Conservation (phyloP, 2,113 vertebrate genomes). For the Muscicapa adusta region DNA sequence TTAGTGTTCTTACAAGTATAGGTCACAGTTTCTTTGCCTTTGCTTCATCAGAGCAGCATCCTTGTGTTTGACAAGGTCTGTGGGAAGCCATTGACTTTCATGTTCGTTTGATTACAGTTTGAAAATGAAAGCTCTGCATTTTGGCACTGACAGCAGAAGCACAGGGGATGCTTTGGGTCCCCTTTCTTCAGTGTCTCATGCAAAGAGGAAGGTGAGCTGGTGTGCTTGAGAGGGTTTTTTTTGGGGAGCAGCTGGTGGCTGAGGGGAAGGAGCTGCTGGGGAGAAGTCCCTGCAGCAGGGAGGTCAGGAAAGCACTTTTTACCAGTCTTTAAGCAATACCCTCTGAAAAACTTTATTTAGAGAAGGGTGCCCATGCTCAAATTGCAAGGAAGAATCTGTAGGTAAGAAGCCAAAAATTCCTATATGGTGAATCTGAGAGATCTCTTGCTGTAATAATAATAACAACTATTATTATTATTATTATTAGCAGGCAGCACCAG, state of each 20-base stretch:
- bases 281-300: background rate
- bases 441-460: background rate
- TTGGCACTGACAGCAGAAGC: background rate
- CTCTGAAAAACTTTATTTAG: background rate
- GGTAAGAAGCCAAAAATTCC: background rate
- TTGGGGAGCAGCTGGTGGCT: background rate
- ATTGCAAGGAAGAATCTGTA: background rate
- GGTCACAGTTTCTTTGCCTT: background rate
- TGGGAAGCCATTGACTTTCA: background rate
- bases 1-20: background rate
- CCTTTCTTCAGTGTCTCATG: background rate
- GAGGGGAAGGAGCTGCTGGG: background rate
- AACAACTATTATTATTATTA: background rate
- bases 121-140: background rate
- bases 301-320: background rate
- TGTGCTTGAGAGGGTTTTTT: background rate
- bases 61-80: background rate
- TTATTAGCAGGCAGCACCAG: background rate
- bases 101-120: background rate
- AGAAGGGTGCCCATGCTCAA: fast-evolving
- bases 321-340: background rate
- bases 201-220: background rate
- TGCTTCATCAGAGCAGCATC: background rate
- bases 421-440: background rate
- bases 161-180: background rate